phyloP scores from a whole-genome alignment of 1,140 invertebrate species.

The Leptopilina clavipes region DNA sequence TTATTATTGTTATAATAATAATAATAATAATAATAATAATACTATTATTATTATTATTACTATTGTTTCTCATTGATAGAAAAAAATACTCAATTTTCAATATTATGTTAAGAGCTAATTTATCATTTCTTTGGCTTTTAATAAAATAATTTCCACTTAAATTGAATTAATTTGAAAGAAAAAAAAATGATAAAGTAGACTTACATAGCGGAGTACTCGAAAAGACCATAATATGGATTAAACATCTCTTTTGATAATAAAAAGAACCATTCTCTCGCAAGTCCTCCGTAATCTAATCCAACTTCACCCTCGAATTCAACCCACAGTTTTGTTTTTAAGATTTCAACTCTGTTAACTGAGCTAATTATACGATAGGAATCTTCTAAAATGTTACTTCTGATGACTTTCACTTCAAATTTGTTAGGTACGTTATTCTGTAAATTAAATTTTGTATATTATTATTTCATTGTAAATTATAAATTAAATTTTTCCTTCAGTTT shows the following conservation, averaged over 20 bases:
- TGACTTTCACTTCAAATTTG: conserved; percentile 98
- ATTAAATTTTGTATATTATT: conserved; percentile 44
- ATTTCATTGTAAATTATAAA: too few relatives aligned
- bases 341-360: conserved; percentile 87
- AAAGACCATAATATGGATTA: conserved; percentile 98
- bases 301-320: conserved; percentile 98
- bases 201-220: conserved; percentile 96
- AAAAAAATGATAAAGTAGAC: conserved; percentile 36
- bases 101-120: too few relatives aligned
- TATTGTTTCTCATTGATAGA: too few relatives aligned
- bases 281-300: conserved; percentile 97
- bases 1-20: too few relatives aligned
- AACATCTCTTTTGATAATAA: conserved; percentile 99
- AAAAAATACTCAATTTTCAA: too few relatives aligned
- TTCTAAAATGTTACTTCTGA: conserved; percentile 92
- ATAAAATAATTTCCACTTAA: too few relatives aligned
- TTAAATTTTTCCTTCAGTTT: neutral
- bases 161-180: neutral
- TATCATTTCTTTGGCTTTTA: too few relatives aligned
- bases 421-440: conserved; percentile 94
- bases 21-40: too few relatives aligned
- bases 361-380: conserved; percentile 95
- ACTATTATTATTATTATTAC: too few relatives aligned
- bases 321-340: conserved; percentile 98
- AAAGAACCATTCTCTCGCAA: conserved; percentile 99